phyloP scores from a whole-genome alignment of 2,888 invertebrate genomes.

The Aproaerema taeniolella region DNA sequence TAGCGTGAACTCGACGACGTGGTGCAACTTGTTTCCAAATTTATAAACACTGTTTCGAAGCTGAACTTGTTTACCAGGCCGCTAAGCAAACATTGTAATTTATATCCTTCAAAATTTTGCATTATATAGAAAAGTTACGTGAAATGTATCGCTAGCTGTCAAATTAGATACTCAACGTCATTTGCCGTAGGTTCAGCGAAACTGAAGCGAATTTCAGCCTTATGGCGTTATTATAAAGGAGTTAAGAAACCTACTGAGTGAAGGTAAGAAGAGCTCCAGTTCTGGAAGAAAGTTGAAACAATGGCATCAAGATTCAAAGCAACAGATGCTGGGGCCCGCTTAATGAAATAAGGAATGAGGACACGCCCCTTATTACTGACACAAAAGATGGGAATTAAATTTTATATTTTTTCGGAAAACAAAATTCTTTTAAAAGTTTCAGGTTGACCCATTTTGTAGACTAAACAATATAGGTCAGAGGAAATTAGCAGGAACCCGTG shows the following conservation, averaged over 20 bases:
- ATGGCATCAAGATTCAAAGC: constrained; percentile 53
- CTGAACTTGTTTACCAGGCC: background rate
- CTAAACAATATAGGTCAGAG: background rate
- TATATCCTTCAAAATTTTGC: constrained; percentile 28
- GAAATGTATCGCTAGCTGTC: constrained; percentile 37
- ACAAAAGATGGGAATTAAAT: constrained; percentile 23
- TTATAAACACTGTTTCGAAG: background rate
- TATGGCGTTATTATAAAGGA: constrained; percentile 8
- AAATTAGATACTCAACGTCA: constrained; percentile 26
- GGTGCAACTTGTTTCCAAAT: background rate
- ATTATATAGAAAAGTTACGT: constrained; percentile 29
- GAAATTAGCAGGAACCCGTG: too few relatives aligned
- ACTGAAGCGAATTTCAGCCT: constrained; percentile 13
- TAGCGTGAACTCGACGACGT: too few relatives aligned
- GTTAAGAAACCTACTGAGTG: constrained; percentile 3
- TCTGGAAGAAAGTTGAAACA: constrained; percentile 46
- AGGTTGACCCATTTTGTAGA: background rate
- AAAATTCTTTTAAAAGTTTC: background rate
- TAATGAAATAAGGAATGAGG: constrained; percentile 49
- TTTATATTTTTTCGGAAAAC: constrained; percentile 14
- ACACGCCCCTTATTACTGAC: constrained; percentile 27
- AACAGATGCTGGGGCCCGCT: constrained; percentile 53
- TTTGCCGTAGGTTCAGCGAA: constrained; percentile 4
- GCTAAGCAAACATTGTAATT: constrained; percentile 26
- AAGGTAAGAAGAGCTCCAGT: constrained; percentile 25